These are phyloP conservation scores for Paraescarpia echinospica DNA, from an alignment of 1,140 invertebrate genomes.

Conservation along the genomic window DNA sequence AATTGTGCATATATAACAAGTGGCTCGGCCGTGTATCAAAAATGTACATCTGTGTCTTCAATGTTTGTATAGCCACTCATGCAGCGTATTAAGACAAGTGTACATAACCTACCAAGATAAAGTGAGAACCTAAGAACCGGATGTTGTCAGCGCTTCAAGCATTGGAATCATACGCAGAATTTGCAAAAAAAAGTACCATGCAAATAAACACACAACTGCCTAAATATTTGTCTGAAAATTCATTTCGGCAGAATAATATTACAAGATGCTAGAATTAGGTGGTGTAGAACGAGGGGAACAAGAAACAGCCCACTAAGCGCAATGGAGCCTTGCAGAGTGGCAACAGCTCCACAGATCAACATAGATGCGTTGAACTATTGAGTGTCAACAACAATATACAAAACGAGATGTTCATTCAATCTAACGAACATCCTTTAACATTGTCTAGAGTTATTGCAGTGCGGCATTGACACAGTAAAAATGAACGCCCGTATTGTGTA, in stretches of 20 bases:
- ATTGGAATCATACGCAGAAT: background rate
- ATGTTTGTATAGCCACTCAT: background rate
- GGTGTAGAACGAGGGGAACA: background rate
- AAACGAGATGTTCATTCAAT: background rate
- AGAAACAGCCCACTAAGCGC: background rate
- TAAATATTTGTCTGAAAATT: background rate
- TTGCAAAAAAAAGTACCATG: background rate
- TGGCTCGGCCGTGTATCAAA: background rate
- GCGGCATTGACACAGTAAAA: background rate
- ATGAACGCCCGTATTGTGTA: background rate
- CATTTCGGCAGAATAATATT: background rate
- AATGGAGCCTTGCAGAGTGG: background rate
- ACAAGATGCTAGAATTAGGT: background rate
- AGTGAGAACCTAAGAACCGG: background rate
- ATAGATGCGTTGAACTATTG: background rate
- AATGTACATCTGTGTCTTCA: background rate
- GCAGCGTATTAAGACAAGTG: background rate
- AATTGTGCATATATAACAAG: background rate
- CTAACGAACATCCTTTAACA: background rate
- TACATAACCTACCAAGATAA: background rate
- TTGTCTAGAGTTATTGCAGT: background rate
- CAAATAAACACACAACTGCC: background rate
- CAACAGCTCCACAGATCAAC: background rate
- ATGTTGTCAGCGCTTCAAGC: background rate
- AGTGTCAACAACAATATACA: background rate